Conservation (phyloP, 2,888 invertebrate genomes). For the Agriopis aurantiaria region DNA sequence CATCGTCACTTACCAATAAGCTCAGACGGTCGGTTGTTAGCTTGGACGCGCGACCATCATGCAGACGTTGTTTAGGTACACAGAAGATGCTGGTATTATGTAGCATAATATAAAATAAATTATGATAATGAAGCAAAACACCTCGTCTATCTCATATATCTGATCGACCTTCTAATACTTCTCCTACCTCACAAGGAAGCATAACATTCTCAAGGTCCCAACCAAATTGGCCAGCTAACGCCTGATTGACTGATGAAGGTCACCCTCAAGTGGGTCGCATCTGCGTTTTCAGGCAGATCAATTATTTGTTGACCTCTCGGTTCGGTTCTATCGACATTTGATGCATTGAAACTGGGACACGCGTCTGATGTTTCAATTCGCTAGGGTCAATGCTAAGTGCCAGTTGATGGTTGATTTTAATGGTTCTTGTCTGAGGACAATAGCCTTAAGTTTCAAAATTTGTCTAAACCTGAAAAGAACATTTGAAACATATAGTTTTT, state of each 20-base stretch:
- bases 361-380: conserved; percentile 57
- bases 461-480: not conserved
- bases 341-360: conserved; percentile 57
- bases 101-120: too few relatives aligned
- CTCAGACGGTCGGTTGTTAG: too few relatives aligned
- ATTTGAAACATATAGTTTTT: too few relatives aligned
- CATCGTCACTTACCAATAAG: too few relatives aligned
- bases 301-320: conserved; percentile 72
- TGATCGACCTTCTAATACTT: too few relatives aligned
- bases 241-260: conserved; percentile 68
- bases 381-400: conserved; percentile 51
- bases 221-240: conserved; percentile 44
- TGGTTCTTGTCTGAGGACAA: conserved; percentile 1
- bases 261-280: conserved; percentile 59
- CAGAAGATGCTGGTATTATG: too few relatives aligned
- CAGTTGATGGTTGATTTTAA: conserved; percentile 11
- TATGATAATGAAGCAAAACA: too few relatives aligned
- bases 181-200: conserved; percentile 21
- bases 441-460: not conserved
- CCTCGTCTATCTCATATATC: too few relatives aligned
- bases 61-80: too few relatives aligned
- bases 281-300: conserved; percentile 57
- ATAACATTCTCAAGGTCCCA: conserved; percentile 29
- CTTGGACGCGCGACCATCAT: too few relatives aligned
- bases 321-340: conserved; percentile 65